These are phyloP conservation scores for Zoanthus gigantus DNA, from an alignment of 92 coral and sea anemone genomes.

Conservation along the genomic window DNA sequence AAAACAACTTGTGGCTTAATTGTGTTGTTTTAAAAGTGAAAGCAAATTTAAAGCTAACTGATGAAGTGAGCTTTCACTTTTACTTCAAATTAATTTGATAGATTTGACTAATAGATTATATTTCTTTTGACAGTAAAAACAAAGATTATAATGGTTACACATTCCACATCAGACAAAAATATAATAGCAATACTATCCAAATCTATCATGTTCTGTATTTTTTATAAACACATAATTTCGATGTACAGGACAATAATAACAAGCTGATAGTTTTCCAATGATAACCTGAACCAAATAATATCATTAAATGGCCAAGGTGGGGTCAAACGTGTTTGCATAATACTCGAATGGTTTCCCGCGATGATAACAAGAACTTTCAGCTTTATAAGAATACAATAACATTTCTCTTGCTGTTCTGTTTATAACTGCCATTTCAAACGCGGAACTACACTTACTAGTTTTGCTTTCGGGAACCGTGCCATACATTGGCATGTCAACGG, in stretches of 20 bases:
- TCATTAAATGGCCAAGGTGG: conserved; percentile 7
- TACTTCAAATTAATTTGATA: neutral
- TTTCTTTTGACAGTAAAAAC: conserved; percentile 13
- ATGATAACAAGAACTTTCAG: neutral
- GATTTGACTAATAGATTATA: neutral
- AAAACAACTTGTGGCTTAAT: neutral
- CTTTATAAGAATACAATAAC: too few species aligned
- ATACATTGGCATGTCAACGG: conserved; percentile 45
- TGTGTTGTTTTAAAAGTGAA: neutral
- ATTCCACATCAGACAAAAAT: neutral
- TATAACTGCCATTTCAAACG: neutral
- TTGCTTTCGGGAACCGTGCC: conserved; percentile 57
- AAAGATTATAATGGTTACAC: conserved; percentile 33
- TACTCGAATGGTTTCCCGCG: conserved; percentile 31
- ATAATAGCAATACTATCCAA: neutral
- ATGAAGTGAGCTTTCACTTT: neutral
- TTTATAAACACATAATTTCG: neutral
- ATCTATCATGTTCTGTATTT: neutral
- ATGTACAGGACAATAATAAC: neutral
- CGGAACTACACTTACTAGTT: conserved; percentile 49
- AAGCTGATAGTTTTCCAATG: neutral
- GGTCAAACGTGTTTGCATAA: conserved; percentile 1
- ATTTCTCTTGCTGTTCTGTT: conserved; percentile 1
- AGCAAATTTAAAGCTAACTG: neutral
- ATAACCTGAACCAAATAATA: neutral